Evolutionary conservation across 2,888 invertebrate genomes (phyloP), one percentile per base, ranked within the genome.

Genomic region (Scaeva pyrastri): DNA sequence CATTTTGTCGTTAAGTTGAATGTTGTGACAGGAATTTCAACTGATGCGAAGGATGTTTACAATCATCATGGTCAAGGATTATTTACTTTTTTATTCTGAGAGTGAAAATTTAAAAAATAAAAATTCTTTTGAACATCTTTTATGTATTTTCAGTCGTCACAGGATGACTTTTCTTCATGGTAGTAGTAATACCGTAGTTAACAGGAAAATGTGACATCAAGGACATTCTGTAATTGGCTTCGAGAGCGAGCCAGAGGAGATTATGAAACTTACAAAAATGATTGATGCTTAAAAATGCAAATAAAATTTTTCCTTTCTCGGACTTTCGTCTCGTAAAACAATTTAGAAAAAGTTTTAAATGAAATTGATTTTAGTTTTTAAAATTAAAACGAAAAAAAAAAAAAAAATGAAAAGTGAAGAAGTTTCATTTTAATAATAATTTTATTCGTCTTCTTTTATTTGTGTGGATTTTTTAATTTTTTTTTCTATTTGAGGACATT

Each of bases 1-100:
- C 52, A 71, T 73, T 72, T 68, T 26, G 48, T 19, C 71, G 31
- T 55, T 71, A n/a, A 41, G 60, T 52, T 55, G 60, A 66, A 48
- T 68, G 31, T 36, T 52, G 26, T 16, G 52, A 60, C 56, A 52
- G 78, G 60, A 72, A 48, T 56, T 19, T 41, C 58, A 45, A 64
- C 26, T 26, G 31, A 58, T 45, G 31, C 23, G 19, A 68, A 52
- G 45, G 64, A 68, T 52, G 43, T 56, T 72, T 48, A 36, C 16
- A 19, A 50, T 43, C 31, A 16, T 41, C 66, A 76, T 72, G 84
- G 80, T 76, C 80, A 80, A 85, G 52, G 84, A 76, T 72, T 85
- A 76, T 75, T 85, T 71, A 36, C 21, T 48, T 71, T 66, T 11
- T 48, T 41, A 26, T 52, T 21, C 36, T 10, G 50, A 68, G 36